Percentiles rank a stretch among this genome's conserved stretches.
phyloP scores from a whole-genome alignment of 2,888 invertebrate genomes.

The Calameuta pallipes region DNA sequence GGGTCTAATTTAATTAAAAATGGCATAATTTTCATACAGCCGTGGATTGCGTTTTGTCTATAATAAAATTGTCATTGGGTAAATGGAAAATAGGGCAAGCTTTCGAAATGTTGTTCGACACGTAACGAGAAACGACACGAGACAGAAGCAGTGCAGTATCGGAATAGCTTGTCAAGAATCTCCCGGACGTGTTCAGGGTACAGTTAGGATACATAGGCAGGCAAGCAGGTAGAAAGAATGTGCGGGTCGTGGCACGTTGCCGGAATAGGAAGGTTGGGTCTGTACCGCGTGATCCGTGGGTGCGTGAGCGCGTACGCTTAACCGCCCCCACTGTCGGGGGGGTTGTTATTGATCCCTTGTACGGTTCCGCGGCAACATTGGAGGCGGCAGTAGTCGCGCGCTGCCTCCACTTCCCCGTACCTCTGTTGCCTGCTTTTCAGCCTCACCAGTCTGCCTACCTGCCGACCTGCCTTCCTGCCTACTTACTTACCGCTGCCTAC shows the following conservation, averaged over 20 bases:
- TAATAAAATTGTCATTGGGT: background rate
- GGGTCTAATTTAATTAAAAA: background rate
- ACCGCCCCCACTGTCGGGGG: conserved; percentile 31
- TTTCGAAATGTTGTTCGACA: background rate
- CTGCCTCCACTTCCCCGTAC: background rate
- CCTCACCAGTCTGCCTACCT: conserved; percentile 16
- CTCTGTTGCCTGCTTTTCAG: conserved; percentile 8
- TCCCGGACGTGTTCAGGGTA: background rate
- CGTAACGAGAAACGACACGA: background rate
- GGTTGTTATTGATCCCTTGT: conserved; percentile 52
- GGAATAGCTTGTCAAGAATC: background rate
- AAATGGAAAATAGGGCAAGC: background rate
- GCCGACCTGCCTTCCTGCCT: conserved; percentile 1
- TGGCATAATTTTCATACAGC: too few relatives aligned
- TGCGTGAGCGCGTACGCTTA: background rate
- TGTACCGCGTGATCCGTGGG: background rate
- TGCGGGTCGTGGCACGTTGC: background rate
- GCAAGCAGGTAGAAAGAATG: background rate
- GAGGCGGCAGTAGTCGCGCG: background rate
- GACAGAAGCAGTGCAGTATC: background rate
- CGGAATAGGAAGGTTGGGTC: background rate
- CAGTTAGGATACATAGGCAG: background rate
- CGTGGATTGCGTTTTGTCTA: background rate
- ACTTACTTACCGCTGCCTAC: conserved; percentile 7
- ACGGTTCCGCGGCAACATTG: background rate